phyloP scores from a whole-genome alignment of 35 echinoderm and acorn worm species.

The Ptychodera flava region DNA sequence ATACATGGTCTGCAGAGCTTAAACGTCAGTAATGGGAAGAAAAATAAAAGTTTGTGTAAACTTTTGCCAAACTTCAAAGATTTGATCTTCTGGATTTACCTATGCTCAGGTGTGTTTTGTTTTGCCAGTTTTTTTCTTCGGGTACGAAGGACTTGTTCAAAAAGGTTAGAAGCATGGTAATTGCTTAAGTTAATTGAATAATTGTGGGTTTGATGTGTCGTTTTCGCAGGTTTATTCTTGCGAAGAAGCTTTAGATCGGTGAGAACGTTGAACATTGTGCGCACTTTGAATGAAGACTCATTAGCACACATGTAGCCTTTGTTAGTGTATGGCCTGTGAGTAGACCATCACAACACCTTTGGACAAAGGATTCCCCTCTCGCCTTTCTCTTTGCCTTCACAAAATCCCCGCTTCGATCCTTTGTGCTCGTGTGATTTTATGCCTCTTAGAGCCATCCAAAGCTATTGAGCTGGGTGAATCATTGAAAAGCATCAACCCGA shows the following conservation, averaged over 20 bases:
- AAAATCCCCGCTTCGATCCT: not conserved
- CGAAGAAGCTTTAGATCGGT: not conserved
- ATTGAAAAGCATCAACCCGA: not conserved
- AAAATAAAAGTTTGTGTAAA: too few relatives aligned
- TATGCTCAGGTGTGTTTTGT: too few relatives aligned
- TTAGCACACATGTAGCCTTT: not conserved
- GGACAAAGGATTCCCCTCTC: not conserved
- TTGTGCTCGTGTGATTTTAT: not conserved
- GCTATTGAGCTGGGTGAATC: not conserved
- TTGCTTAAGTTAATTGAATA: slow-evolving; percentile 2
- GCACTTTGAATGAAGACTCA: not conserved
- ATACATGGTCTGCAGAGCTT: too few relatives aligned
- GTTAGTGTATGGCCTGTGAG: not conserved
- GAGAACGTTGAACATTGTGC: not conserved
- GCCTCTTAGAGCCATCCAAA: not conserved
- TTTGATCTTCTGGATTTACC: too few relatives aligned
- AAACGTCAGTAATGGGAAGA: too few relatives aligned
- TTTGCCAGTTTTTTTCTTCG: too few relatives aligned
- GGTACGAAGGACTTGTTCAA: too few relatives aligned
- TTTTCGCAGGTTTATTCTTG: not conserved
- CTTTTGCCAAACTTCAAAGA: too few relatives aligned
- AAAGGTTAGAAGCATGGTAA: not conserved
- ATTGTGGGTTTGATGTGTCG: not conserved
- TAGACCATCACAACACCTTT: not conserved
- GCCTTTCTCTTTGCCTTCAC: not conserved